phyloP scores from a whole-genome alignment of 2,797 vertebrate species.

The Centropyge bicolor region DNA sequence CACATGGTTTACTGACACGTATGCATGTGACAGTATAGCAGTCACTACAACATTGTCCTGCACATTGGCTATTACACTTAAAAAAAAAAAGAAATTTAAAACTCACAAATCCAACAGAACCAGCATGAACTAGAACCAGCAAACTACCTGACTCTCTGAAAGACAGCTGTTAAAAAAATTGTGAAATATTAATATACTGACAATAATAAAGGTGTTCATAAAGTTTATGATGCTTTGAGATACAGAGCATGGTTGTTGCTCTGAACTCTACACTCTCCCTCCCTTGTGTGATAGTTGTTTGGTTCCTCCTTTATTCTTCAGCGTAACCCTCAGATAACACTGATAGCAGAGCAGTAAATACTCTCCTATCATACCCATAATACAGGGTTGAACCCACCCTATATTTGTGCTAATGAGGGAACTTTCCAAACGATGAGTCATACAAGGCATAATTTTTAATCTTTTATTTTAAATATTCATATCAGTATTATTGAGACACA shows the following conservation, averaged over 20 bases:
- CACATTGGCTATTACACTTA: not conserved
- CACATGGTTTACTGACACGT: slow-evolving; percentile 43
- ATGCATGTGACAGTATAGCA: slow-evolving; percentile 45
- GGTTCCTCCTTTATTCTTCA: slow-evolving; percentile 6
- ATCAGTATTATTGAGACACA: not conserved
- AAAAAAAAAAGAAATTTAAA: not conserved
- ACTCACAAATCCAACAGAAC: not conserved
- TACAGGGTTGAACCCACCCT: not conserved
- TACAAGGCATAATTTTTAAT: not conserved
- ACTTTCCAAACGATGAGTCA: slow-evolving; percentile 16
- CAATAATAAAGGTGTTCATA: slow-evolving; percentile 2
- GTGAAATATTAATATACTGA: slow-evolving; percentile 8
- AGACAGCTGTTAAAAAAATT: not conserved
- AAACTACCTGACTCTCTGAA: not conserved
- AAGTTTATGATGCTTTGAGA: slow-evolving; percentile 21
- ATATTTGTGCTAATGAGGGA: not conserved
- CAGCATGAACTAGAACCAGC: not conserved
- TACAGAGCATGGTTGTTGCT: not conserved
- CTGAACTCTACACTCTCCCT: slow-evolving; percentile 21
- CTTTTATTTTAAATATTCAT: slow-evolving; percentile 16
- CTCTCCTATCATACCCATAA: not conserved
- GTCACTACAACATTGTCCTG: slow-evolving; percentile 7
- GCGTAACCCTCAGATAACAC: slow-evolving; percentile 38
- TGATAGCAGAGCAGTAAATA: slow-evolving; percentile 45
- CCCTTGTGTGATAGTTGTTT: not conserved